A percentile compares a stretch with the other conserved stretches of the same genome.
Conservation (phyloP, 2,113 vertebrate genomes). For the Fulica atra region DNA sequence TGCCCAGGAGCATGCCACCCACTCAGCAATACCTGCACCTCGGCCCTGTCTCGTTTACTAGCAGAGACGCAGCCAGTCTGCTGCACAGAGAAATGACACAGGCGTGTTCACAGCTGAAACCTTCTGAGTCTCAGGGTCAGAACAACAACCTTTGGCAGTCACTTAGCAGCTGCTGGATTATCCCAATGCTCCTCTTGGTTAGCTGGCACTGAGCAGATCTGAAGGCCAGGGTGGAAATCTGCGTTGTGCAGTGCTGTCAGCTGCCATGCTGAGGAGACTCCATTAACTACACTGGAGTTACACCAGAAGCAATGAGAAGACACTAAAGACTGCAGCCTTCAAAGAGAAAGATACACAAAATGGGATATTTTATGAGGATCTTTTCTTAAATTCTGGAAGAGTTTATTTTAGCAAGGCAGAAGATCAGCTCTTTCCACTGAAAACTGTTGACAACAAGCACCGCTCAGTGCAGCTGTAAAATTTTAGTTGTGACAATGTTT, state of each 20-base stretch:
- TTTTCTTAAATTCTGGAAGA: slow-evolving; percentile 12
- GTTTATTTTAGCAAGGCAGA: slow-evolving; percentile 13
- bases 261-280: neutral
- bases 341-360: slow-evolving; percentile 22
- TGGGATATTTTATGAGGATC: neutral
- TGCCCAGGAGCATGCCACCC: neutral
- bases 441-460: slow-evolving; percentile 17
- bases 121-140: neutral
- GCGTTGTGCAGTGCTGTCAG: neutral
- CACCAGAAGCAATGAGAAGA: neutral
- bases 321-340: neutral
- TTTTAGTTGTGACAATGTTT: slow-evolving; percentile 35
- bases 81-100: neutral
- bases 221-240: neutral
- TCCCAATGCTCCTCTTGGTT: neutral
- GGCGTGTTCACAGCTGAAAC: neutral
- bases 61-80: neutral
- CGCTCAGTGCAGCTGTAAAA: neutral
- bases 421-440: neutral
- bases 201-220: neutral
- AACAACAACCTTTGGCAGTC: neutral
- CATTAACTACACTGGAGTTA: neutral
- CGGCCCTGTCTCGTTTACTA: neutral
- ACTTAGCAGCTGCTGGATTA: neutral
- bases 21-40: neutral